Evolutionary conservation across 2,113 vertebrate species (phyloP), one percentile per base, ranked within the genome.

Genomic region (Malurus melanocephalus): DNA sequence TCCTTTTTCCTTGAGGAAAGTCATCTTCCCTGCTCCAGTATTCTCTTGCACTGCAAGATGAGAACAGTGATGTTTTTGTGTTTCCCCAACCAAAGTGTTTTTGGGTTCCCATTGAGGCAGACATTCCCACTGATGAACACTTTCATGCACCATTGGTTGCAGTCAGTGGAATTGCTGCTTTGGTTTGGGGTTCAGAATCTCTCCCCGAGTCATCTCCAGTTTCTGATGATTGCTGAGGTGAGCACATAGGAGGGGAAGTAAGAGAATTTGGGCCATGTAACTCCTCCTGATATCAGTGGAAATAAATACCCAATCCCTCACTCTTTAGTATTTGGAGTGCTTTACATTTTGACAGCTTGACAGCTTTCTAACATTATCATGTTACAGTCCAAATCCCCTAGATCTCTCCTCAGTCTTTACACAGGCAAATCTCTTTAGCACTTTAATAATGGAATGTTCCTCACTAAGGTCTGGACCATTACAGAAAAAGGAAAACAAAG

Each of bases 331-430:
- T 81, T 89, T 73, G 87, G 82, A 92, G 35, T 88, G 62, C 51
- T 95, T 88, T 66, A 51, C 59, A 11, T 88, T 96, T 94, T 93
- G 92, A 92, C 73, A 86, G 38, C 53, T 73, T 79, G 85, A 84
- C 91, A 91, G 68, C 57, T 95, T 95, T 93, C 77, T 92, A 84
- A 65, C 66, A 15, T 91, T 68, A 91, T 93, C 73, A 20, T 4
- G 8, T 96, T 96, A 78, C 91, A 86, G 77, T 78, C 66, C 51
- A 84, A 88, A 86, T 79, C 55, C 62, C 43, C 43, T n/a, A 35
- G 80, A 91, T 28, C 32, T 53, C 57, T 68, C 46, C 38, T 68
- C 69, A 22, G 33, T 72, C 75, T 75, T 78, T 65, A 46, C 4
- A 5, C 30, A 65, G 51, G 53, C 33, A 89, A 84, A 84, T 75